These are phyloP conservation scores for Brachynemurus nebulosus DNA, from an alignment of 2,888 invertebrate species.

Conservation along the genomic window DNA sequence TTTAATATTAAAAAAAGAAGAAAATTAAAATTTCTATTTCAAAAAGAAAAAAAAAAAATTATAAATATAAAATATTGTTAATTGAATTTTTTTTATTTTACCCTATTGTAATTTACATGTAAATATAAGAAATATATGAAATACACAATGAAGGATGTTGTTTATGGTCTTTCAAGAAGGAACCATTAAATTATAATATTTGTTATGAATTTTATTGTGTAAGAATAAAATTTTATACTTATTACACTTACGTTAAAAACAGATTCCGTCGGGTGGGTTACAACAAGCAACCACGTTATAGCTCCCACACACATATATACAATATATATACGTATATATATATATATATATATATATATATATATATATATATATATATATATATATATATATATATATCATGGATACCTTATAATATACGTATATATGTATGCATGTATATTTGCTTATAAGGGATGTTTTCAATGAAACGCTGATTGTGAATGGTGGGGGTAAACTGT, in stretches of 20 bases:
- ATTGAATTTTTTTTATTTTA: too few species aligned
- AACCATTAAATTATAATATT: neutral
- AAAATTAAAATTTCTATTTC: too few species aligned
- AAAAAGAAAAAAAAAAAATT: too few species aligned
- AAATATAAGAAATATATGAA: too few species aligned
- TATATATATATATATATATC: neutral
- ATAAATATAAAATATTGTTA: too few species aligned
- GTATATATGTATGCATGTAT: neutral
- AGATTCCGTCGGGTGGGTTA: neutral
- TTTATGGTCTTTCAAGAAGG: too few species aligned
- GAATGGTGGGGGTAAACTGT: slow-evolving; percentile 7
- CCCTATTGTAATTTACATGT: too few species aligned
- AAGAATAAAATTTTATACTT: slow-evolving; percentile 2
- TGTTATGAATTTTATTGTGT: neutral
- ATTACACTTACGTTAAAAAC: neutral
- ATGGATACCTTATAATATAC: too few species aligned
- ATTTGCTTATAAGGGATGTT: neutral
- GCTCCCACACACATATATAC: too few species aligned
- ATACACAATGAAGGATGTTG: too few species aligned
- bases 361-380: slow-evolving; percentile 1
- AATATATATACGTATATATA: neutral
- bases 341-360: slow-evolving; percentile 2
- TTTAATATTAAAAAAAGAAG: too few species aligned
- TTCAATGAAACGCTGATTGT: neutral
- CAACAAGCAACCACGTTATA: too few species aligned